Percentiles rank a stretch among this genome's conserved stretches.
Conservation (phyloP, 2,113 vertebrate genomes). For the Fulica atra region DNA sequence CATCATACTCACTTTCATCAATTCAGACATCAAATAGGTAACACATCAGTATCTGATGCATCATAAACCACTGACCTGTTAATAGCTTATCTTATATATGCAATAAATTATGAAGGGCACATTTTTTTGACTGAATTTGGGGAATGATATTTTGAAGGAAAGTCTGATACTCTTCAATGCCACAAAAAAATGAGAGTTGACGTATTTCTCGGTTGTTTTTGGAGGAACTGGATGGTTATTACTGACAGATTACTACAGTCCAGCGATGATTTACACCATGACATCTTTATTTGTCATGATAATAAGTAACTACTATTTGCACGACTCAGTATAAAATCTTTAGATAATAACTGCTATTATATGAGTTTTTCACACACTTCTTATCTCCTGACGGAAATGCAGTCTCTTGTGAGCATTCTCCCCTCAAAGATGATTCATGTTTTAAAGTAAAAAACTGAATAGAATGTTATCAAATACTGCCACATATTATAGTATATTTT, state of each 20-base stretch:
- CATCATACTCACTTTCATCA: background rate
- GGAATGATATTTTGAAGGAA: background rate
- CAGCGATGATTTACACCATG: background rate
- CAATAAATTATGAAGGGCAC: background rate
- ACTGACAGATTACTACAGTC: background rate
- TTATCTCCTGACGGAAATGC: background rate
- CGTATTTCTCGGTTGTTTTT: fast-evolving
- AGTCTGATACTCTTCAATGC: background rate
- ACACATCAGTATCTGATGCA: background rate
- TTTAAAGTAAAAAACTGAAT: background rate
- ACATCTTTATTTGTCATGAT: background rate
- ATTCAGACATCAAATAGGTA: background rate
- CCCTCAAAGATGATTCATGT: background rate
- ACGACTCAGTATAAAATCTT: background rate
- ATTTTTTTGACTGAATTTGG: background rate
- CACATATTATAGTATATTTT: background rate
- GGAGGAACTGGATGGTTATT: background rate
- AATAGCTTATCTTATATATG: background rate
- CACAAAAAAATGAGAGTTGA: background rate
- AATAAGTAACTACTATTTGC: background rate
- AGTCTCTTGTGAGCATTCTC: background rate
- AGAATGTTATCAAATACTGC: background rate
- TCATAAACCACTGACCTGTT: background rate
- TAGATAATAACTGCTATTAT: background rate
- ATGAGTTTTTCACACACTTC: background rate